Base-by-base conservation (phyloP, 2,113 vertebrate genomes). In the Anoura caudifer region DNA sequence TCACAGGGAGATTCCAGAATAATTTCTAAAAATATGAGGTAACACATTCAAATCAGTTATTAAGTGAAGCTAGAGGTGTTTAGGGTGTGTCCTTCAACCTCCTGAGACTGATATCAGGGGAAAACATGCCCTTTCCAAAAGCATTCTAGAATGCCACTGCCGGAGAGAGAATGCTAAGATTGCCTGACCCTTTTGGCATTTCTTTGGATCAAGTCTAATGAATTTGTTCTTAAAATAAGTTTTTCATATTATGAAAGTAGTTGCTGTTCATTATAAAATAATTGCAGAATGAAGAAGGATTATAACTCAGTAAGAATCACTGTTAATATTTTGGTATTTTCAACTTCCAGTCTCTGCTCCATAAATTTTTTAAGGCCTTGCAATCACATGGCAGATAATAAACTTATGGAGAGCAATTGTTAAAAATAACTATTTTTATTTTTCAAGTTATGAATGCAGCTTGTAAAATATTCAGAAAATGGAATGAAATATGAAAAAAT, bases 91-190 rank as follows among this genome's bases (percentile, higher is more conserved):
- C 93, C 93, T 97, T 95, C 82, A 88, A 73, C 81, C 85, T 95
- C 79, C 73, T 59, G 17, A 95, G 97, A 92, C 15, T 89, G 89
- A 36, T 89, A 94, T 14, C 45, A 61, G 50, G 61, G 93, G 90
- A 95, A 98, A 96, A 97, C 63, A 91, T 95, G 87, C 76, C 95
- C 95, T 97, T 98, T 97, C 79, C 52, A 86, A 88, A 94, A 88
- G 79, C 28, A 96, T 88, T 96, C 63, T 79, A 91, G 91, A 98
- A 96, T 93, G 75, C 83, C 93, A 95, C 17, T 14, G 50, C 80
- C 86, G 63, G 94, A 88, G 47, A 95, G 77, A 94, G 83, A 97
- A 96, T 80, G 79, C n/a, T 92, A 94, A 91, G 79, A 63, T 80
- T 24, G 24, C 69, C 88, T 96, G 86, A 96, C 86, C 95, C 89